Evolutionary conservation across 1,140 invertebrate species (phyloP), one percentile per base, ranked within the genome.

Genomic region (Drosophila kohkoa): DNA sequence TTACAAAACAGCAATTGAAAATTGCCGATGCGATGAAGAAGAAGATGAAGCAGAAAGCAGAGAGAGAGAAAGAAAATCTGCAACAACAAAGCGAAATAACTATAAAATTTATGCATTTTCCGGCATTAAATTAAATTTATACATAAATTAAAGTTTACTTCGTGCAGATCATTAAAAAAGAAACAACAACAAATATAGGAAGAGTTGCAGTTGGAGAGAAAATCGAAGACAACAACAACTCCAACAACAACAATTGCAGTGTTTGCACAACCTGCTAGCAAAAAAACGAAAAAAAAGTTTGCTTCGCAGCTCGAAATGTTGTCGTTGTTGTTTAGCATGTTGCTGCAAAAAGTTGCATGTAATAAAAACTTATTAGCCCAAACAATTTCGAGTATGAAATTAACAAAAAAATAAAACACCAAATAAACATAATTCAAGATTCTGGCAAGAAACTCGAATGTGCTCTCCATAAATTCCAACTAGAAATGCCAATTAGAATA

Each of bases 101-200:
- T 41, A 58, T 58, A 38, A 68, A 71, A 73, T 88, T 82, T 82
- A 82, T 81, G 80, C 59, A 76, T 89, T 89, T 89, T 89, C 85
- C 86, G 85, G 81, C 79, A 85, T 89, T 91, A 90, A 86, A 90
- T 82, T 90, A 82, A 82, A 82, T 85, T 81, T 91, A 83, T 90
- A 88, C 88, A 91, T 91, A 91, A 91, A 91, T 91, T 91, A 88
- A 90, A 81, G 80, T 75, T 81, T 74, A 79, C 88, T 82, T 88
- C 88, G 88, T 88, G 78, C 88, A 79, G 81, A 81, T 90, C 78
- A 90, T 90, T 91, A 90, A 73, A 77, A 70, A 52, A 70, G 58
- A 49, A 71, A 52, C 16, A 77, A 58, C 49, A 48, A 64, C 55
- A 62, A 28, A 51, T 25, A 28, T 8, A 16, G 35, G 11, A 54